phyloP scores from a whole-genome alignment of 2,888 invertebrate species.

The Ferrisia virgata region DNA sequence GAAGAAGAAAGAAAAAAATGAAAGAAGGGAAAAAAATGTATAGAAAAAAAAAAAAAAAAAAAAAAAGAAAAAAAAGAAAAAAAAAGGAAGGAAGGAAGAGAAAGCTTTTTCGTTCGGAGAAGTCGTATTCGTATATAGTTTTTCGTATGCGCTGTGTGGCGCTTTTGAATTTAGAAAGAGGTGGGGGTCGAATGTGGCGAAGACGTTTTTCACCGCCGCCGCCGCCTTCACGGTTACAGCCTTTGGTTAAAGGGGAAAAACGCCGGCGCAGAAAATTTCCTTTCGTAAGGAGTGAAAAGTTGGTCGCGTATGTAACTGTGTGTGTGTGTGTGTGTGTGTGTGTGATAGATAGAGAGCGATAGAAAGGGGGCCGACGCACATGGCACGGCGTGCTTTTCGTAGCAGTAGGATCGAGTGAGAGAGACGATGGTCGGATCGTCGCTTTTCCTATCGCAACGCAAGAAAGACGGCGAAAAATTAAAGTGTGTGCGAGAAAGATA shows the following conservation, averaged over 20 bases:
- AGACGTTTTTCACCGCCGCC: slow-evolving; percentile 35
- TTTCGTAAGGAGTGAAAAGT: slow-evolving; percentile 32
- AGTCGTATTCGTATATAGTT: slow-evolving; percentile 39
- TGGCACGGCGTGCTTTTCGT: neutral
- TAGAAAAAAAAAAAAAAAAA: neutral
- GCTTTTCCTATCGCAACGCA: neutral
- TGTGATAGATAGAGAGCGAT: neutral
- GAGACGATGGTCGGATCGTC: neutral
- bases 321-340: neutral
- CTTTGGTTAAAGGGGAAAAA: slow-evolving; percentile 29
- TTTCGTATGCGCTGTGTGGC: neutral
- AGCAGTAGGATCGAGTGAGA: neutral
- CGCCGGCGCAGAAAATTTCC: slow-evolving; percentile 46
- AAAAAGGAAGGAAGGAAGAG: neutral
- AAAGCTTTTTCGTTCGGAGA: neutral
- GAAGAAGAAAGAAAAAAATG: neutral
- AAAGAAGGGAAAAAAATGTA: neutral
- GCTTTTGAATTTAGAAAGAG: neutral
- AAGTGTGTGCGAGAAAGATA: slow-evolving; percentile 42
- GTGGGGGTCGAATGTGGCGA: slow-evolving; percentile 5
- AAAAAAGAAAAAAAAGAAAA: slow-evolving; percentile 46
- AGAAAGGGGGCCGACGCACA: slow-evolving; percentile 28
- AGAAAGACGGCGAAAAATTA: slow-evolving; percentile 42
- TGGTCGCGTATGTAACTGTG: neutral
- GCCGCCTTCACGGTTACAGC: too few species aligned